Conservation (phyloP, 2,113 vertebrate species). For the Petroica traversi region DNA sequence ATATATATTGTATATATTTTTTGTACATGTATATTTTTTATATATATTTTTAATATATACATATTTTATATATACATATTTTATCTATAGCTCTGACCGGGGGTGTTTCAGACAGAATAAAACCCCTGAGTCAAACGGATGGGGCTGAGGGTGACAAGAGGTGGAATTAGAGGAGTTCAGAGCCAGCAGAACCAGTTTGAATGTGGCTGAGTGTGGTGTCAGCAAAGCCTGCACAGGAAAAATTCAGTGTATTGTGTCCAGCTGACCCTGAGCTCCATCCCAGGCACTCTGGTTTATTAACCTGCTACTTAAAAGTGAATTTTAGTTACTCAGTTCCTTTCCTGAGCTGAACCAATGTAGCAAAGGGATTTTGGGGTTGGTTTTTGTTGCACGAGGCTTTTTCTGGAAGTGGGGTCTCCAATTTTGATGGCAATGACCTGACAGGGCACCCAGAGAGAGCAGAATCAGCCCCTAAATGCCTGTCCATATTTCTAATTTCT, state of each 20-base stretch:
- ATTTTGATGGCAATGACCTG: background rate
- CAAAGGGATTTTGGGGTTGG: background rate
- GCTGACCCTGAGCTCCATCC: accelerated
- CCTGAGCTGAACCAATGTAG: background rate
- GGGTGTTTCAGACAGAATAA: background rate
- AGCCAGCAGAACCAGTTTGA: background rate
- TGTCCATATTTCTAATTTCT: background rate
- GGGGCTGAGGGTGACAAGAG: background rate
- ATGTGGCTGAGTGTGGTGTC: background rate
- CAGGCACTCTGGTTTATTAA: accelerated
- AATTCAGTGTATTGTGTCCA: background rate
- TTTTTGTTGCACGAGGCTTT: background rate
- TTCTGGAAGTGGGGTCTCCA: background rate
- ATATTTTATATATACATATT: too few species aligned
- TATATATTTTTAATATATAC: too few species aligned
- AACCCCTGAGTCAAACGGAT: background rate
- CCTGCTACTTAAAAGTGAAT: background rate
- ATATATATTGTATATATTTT: too few species aligned
- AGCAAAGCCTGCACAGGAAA: background rate
- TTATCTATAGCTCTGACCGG: background rate
- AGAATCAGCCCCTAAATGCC: background rate
- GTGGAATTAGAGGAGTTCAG: background rate
- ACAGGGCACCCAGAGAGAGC: background rate
- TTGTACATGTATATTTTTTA: too few species aligned
- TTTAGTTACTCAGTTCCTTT: background rate